Conservation (phyloP, 2,797 vertebrate genomes). For the Linurgus olivaceus region DNA sequence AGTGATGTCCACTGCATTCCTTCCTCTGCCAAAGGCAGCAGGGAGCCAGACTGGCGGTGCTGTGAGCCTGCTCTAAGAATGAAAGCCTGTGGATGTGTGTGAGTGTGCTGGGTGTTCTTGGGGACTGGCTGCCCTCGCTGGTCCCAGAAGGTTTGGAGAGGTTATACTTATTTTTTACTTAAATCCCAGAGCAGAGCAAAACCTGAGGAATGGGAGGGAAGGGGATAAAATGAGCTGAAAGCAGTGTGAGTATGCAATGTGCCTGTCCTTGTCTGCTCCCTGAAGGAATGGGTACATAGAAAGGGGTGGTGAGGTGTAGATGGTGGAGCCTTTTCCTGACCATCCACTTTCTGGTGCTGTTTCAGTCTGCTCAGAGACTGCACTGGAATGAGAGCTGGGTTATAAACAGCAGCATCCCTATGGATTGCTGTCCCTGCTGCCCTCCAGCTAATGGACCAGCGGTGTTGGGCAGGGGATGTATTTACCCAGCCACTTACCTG, state of each 20-base stretch:
- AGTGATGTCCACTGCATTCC: neutral
- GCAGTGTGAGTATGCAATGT: neutral
- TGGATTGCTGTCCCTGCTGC: neutral
- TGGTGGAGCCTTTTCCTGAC: neutral
- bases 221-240: neutral
- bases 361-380: neutral
- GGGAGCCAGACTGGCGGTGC: neutral
- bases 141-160: neutral
- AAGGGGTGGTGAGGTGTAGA: neutral
- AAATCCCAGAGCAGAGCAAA: neutral
- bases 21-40: neutral
- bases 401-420: rapidly evolving
- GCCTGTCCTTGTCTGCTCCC: neutral
- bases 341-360: neutral
- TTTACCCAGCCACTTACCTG: neutral
- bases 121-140: neutral
- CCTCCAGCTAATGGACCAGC: neutral
- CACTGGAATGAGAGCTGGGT: neutral
- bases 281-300: neutral
- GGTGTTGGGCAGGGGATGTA: neutral
- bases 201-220: neutral
- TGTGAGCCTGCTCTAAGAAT: neutral
- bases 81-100: neutral
- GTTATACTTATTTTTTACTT: neutral
- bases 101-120: rapidly evolving